These are phyloP conservation scores for Papilio polytes DNA, from an alignment of 1,140 invertebrate genomes.

Conservation along the genomic window DNA sequence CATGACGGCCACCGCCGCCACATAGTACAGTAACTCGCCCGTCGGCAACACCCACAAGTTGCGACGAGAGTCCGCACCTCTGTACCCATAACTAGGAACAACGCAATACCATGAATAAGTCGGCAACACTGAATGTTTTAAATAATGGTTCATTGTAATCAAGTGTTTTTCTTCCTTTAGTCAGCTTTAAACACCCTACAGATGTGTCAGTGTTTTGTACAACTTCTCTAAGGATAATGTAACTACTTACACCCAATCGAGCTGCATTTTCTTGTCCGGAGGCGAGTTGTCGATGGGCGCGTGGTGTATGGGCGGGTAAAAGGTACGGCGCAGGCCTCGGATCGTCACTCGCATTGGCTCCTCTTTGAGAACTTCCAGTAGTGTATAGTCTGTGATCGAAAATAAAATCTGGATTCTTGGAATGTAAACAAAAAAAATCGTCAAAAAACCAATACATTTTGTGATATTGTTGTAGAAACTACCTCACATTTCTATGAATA, in stretches of 20 bases:
- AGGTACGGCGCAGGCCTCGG: conserved; percentile 91
- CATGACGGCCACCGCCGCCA: conserved; percentile 95
- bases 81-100: conserved; percentile 93
- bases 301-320: conserved; percentile 94
- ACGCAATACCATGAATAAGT: background rate
- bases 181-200: too few relatives aligned
- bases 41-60: conserved; percentile 96
- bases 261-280: conserved; percentile 93
- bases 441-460: too few relatives aligned
- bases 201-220: background rate
- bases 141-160: too few relatives aligned
- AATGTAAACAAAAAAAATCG: too few relatives aligned
- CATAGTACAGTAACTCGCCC: conserved; percentile 96
- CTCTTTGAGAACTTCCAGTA: conserved; percentile 92
- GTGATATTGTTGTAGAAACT: too few relatives aligned
- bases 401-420: background rate
- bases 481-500: too few relatives aligned
- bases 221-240: background rate
- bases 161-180: too few relatives aligned
- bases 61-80: conserved; percentile 93
- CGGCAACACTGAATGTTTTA: background rate
- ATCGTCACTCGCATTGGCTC: conserved; percentile 93
- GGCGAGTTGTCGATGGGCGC: conserved; percentile 92
- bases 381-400: conserved; percentile 88
- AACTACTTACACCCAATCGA: conserved; percentile 94